Percentiles rank a stretch among this genome's conserved stretches.
Evolutionary conservation across 2,888 invertebrate species (phyloP).

Genomic region (Caenorhabditis sp.): DNA sequence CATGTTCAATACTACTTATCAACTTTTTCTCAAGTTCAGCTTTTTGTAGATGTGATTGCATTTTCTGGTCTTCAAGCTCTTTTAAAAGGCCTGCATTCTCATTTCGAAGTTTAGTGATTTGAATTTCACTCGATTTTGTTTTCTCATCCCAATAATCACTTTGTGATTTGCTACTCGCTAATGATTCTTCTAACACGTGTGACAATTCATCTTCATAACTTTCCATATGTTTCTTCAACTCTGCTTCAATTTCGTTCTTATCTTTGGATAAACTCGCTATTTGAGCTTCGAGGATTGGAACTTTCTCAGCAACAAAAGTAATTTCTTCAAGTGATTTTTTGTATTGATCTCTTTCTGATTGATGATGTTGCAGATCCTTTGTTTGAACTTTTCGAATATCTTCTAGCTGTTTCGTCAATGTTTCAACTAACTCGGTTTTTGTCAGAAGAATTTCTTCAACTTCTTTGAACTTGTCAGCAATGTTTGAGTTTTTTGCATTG

Average conservation of each 20-base stretch:
- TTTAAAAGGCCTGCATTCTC: constrained; percentile 49
- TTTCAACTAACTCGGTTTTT: constrained; percentile 64
- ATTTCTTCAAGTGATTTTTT: constrained; percentile 45
- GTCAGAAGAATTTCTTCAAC: constrained; percentile 63
- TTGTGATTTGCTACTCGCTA: constrained; percentile 61
- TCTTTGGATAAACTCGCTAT: constrained; percentile 55
- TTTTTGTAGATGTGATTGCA: constrained; percentile 55
- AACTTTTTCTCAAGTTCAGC: constrained; percentile 64
- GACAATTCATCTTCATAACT: constrained; percentile 62
- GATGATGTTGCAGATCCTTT: constrained; percentile 38
- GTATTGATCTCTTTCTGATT: constrained; percentile 48
- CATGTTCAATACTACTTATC: constrained; percentile 63
- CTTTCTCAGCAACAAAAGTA: constrained; percentile 48
- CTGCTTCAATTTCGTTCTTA: constrained; percentile 48
- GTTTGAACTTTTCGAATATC: constrained; percentile 44
- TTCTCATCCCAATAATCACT: constrained; percentile 64
- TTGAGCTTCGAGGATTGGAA: constrained; percentile 62
- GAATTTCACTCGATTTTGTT: constrained; percentile 45
- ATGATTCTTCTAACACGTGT: constrained; percentile 55
- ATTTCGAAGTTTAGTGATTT: constrained; percentile 42
- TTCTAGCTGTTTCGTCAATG: constrained; percentile 47
- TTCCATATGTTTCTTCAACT: constrained; percentile 47
- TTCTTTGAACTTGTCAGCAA: constrained; percentile 63
- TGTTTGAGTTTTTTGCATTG: constrained; percentile 52
- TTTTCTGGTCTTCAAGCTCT: constrained; percentile 57